Percentiles rank a stretch among this genome's conserved stretches.
Evolutionary conservation across 1,140 invertebrate species (phyloP).

Genomic region (Eufriesea mexicana): DNA sequence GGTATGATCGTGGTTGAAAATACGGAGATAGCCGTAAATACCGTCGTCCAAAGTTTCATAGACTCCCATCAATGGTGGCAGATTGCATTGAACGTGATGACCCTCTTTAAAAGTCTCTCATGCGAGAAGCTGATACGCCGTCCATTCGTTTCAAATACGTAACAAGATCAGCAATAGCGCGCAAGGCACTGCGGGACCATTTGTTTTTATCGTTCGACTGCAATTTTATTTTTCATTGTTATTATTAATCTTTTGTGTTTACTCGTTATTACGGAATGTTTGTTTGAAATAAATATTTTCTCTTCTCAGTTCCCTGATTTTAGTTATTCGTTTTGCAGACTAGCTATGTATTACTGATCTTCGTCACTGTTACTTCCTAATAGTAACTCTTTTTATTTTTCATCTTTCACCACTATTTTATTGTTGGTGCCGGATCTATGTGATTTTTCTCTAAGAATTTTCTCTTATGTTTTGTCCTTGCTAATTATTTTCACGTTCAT

Average conservation of each 20-base stretch:
- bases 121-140: conserved; percentile 9
- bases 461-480: no score
- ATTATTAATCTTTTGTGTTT: background rate
- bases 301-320: no score
- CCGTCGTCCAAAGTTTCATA: conserved; percentile 12
- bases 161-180: conserved; percentile 5
- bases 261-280: no score
- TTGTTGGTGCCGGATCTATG: no score
- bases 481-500: no score
- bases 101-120: conserved; percentile 30
- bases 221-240: background rate
- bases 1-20: conserved; percentile 28
- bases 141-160: conserved; percentile 18
- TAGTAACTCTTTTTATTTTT: no score
- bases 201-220: background rate
- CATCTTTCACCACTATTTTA: no score
- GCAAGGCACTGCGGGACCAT: background rate
- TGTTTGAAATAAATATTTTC: no score
- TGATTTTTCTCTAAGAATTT: no score
- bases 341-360: no score
- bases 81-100: conserved; percentile 46
- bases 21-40: conserved; percentile 23
- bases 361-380: no score
- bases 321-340: no score
- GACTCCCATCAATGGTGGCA: conserved; percentile 28